phyloP scores from a whole-genome alignment of 2,113 vertebrate genomes.

The Ellobius talpinus region DNA sequence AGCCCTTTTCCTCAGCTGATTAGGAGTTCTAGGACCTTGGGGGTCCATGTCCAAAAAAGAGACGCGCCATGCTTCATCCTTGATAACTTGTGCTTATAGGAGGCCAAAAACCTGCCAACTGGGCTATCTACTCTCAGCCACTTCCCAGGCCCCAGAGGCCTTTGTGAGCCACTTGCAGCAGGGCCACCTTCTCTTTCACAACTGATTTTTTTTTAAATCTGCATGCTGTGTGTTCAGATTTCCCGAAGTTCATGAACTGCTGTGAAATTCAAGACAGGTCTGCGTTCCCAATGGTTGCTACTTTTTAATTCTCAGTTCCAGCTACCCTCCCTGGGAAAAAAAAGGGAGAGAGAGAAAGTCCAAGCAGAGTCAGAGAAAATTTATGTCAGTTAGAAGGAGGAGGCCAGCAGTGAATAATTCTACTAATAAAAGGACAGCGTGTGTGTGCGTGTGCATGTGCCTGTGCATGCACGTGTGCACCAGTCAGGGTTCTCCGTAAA shows the following conservation, averaged over 20 bases:
- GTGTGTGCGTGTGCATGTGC: no score
- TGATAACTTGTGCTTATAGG: conserved; percentile 8
- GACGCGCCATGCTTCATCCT: not conserved
- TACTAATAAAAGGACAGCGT: conserved; percentile 69
- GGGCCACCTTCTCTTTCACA: conserved; percentile 73
- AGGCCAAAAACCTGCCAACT: conserved; percentile 55
- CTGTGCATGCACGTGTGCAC: fast-evolving
- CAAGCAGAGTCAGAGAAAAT: conserved; percentile 83
- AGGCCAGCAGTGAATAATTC: conserved; percentile 52
- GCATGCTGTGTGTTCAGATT: conserved; percentile 78
- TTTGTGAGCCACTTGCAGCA: not conserved
- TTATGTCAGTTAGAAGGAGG: conserved; percentile 78
- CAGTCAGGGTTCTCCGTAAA: not conserved
- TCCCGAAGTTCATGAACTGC: conserved; percentile 84
- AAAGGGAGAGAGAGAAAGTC: not conserved
- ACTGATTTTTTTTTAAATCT: conserved; percentile 39
- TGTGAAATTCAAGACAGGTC: conserved; percentile 83
- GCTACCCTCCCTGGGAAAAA: conserved; percentile 68
- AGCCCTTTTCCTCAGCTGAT: not conserved
- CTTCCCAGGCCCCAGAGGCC: conserved; percentile 34
- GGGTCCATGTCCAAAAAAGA: not conserved
- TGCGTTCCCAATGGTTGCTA: conserved; percentile 81
- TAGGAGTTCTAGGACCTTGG: not conserved
- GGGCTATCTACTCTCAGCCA: not conserved
- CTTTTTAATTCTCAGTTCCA: conserved; percentile 81